These are phyloP conservation scores for Andrena camellia DNA, from an alignment of 2,888 invertebrate species.

Conservation along the genomic window DNA sequence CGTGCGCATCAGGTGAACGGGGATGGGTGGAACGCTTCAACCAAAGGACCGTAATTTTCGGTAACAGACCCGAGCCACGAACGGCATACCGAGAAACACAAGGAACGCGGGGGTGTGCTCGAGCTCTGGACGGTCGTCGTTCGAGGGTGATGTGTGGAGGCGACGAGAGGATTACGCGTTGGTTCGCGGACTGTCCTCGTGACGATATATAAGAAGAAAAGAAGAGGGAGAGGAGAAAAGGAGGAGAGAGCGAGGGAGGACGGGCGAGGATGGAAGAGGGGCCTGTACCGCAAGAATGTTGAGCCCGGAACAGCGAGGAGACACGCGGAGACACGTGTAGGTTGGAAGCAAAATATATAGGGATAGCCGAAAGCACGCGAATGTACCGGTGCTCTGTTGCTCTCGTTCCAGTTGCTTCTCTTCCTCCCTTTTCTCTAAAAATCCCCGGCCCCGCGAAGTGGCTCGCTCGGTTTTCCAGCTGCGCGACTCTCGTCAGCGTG, in stretches of 20 bases:
- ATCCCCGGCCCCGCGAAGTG: slow-evolving; percentile 48
- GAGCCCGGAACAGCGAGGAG: slow-evolving; percentile 79
- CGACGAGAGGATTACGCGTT: slow-evolving; percentile 82
- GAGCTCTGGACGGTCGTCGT: slow-evolving; percentile 39
- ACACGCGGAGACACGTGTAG: slow-evolving; percentile 83
- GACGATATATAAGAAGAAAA: slow-evolving; percentile 64
- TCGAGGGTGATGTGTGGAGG: slow-evolving; percentile 62
- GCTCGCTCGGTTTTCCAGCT: slow-evolving; percentile 81
- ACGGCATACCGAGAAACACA: neutral
- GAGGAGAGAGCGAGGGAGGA: slow-evolving; percentile 53
- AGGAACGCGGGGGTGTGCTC: slow-evolving; percentile 38
- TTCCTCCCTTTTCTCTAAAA: slow-evolving; percentile 46
- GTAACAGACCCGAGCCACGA: slow-evolving; percentile 17
- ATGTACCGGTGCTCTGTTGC: slow-evolving; percentile 50
- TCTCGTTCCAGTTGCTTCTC: slow-evolving; percentile 46
- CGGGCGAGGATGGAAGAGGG: slow-evolving; percentile 44
- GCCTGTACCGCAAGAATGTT: slow-evolving; percentile 76
- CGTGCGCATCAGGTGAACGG: neutral
- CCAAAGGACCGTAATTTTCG: slow-evolving; percentile 40
- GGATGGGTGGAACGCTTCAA: neutral
- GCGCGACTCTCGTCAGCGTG: slow-evolving; percentile 83
- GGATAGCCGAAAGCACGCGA: slow-evolving; percentile 70
- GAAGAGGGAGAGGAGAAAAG: slow-evolving; percentile 25
- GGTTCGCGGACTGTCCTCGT: slow-evolving; percentile 69
- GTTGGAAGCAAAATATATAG: slow-evolving; percentile 76